Evolutionary conservation across 2,113 vertebrate species (phyloP), one percentile per base, ranked within the genome.

Genomic region (Copsychus sechellarum): DNA sequence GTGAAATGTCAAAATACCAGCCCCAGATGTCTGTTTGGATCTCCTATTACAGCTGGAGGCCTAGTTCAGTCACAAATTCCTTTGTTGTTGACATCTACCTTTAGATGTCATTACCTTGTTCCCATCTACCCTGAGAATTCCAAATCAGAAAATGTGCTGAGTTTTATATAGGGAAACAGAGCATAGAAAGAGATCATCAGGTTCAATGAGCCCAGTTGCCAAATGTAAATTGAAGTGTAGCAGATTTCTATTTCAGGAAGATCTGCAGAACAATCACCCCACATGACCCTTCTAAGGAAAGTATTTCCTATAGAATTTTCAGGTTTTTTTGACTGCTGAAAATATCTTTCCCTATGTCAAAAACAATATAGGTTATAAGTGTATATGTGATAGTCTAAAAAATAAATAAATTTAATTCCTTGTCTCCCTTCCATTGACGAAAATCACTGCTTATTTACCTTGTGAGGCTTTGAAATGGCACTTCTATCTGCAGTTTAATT

Each of bases 401-500:
- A 87, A 71, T 6, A 86, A 87, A 88, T 9, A 17, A 16, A 50
- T 56, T 64, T 43, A 25, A 56, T 28, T 65, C 8, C 11, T 48
- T 0, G 0, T n/a, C 21, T 62, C 62, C 10, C 9, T 42, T 70
- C 56, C 1, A 5, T 23, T 50, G 23, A 61, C 33, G 4, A 36
- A 66, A 81, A 73, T 22, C 2, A 0, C 13, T 45, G 8, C 21
- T 51, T 33, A 61, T 70, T 81, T 34, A 78, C 29, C n/a, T 66
- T 29, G 23, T 33, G 21, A 54, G 34, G 6, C 18, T 90, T 81
- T 76, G 23, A 84, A 79, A 84, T 23, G 28, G 18, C 42, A 62
- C 5, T 16, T 50, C 22, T 42, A 50, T 24, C 34, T 77, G 33
- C 19, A 65, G 3, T 69, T 58, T 70, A 69, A 77, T 53, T 93